Evolutionary conservation across 2,888 invertebrate species (phyloP), one percentile per base, ranked within the genome.

Genomic region (Zhuqinia jingwanae): DNA sequence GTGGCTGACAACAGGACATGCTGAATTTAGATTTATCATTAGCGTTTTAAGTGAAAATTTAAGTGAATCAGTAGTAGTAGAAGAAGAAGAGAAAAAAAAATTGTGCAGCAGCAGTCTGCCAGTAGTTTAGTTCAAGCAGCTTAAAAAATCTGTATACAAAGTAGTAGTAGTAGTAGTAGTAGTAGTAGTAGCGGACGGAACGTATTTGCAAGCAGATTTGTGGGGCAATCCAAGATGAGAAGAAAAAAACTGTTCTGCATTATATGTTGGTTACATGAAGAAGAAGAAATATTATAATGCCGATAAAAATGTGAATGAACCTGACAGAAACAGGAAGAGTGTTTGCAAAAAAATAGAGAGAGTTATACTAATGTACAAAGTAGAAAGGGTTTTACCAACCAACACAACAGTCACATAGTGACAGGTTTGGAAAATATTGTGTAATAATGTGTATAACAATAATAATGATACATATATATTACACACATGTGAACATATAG

Each of bases 21-120:
- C 76, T 58, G 63, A 79, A 79, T 79, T 79, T 79, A 79, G 78
- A 79, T 79, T 79, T 79, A 79, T 79, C 78, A 79, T 79, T 79
- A 79, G 78, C 78, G 63, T 58, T 76, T 76, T 76, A 76, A 76
- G 76, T 76, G 76, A 76, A 76, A 76, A 76, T 73, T 73, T 73
- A 73, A 50, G 50, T 50, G 50, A 73, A 50, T 73, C 36, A 30
- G 8, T n/a, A 36, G n/a, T n/a, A n/a, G n/a, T n/a, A n/a, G n/a
- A n/a, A n/a, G n/a, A n/a, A n/a, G n/a, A n/a, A n/a, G n/a, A n/a
- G 15, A 50, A 73, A 36, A 36, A 36, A 73, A 47, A 27, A n/a
- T n/a, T 15, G 73, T 13, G 50, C 17, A 42, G 20, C 17, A 25
- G 13, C 25, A n/a, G n/a, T n/a, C 50, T 50, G 50, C 50, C n/a